Conservation (phyloP, 2,888 invertebrate genomes). For the Drosophila koepferae region DNA sequence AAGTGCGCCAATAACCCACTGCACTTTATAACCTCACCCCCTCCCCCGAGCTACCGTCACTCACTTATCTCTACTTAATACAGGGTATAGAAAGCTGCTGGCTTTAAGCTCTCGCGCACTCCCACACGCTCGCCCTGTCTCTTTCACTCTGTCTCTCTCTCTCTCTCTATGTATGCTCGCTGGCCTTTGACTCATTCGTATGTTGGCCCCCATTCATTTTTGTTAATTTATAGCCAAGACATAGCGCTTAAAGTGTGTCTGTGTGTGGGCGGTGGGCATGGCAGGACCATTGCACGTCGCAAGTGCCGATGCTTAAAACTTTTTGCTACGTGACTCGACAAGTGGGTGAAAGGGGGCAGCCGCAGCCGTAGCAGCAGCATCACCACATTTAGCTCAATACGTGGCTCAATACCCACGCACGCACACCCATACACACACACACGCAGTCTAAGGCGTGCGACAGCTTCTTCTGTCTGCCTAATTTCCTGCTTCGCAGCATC, state of each 20-base stretch:
- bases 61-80: slow-evolving; percentile 39
- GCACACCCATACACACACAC: slow-evolving; percentile 53
- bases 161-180: background rate
- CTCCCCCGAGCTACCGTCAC: background rate
- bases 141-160: background rate
- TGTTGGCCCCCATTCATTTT: slow-evolving; percentile 69
- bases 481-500: slow-evolving; percentile 71
- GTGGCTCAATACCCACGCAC: slow-evolving; percentile 77
- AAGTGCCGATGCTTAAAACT: slow-evolving; percentile 81
- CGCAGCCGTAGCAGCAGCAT: background rate
- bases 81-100: slow-evolving; percentile 36
- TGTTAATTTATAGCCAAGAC: slow-evolving; percentile 77
- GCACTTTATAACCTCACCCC: slow-evolving; percentile 58
- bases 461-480: slow-evolving; percentile 60
- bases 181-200: slow-evolving; percentile 18
- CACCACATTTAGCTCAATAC: slow-evolving; percentile 70
- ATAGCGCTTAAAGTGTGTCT: slow-evolving; percentile 1
- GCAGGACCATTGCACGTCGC: slow-evolving; percentile 69
- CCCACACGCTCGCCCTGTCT: background rate
- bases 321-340: slow-evolving; percentile 79
- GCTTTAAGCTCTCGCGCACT: background rate
- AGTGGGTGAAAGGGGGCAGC: slow-evolving; percentile 39
- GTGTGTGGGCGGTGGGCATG: background rate
- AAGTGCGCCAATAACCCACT: slow-evolving; percentile 78
- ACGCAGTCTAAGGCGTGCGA: slow-evolving; percentile 20